These are phyloP conservation scores for Andrena bicolor DNA, from an alignment of 2,888 invertebrate species.

Conservation along the genomic window DNA sequence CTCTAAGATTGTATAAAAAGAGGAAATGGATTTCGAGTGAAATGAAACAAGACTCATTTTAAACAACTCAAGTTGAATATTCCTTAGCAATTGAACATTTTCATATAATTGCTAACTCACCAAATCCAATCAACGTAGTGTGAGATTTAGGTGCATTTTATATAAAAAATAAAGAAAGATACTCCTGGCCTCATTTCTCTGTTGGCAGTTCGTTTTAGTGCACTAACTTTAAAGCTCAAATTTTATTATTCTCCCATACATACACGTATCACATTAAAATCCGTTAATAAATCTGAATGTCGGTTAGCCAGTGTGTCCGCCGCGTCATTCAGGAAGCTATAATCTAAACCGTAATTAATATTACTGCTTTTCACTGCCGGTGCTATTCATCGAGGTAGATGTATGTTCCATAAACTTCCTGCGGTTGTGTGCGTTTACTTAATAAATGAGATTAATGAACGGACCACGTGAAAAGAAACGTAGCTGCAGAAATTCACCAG, in stretches of 20 bases:
- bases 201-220: background rate
- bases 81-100: no score
- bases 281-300: constrained; percentile 20
- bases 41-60: no score
- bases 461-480: background rate
- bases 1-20: background rate
- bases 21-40: no score
- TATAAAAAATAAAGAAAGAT: background rate
- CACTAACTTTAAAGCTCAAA: background rate
- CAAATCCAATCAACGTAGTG: no score
- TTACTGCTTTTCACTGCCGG: constrained; percentile 29
- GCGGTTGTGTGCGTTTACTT: constrained; percentile 20
- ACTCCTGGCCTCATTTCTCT: no score
- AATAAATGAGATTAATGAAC: constrained; percentile 31
- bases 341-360: constrained; percentile 47
- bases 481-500: background rate
- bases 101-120: no score
- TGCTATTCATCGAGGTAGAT: constrained; percentile 22
- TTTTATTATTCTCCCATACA: background rate
- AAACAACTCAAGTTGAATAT: no score
- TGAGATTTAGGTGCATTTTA: no score
- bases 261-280: background rate
- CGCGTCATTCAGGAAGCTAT: background rate
- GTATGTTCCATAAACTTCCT: background rate
- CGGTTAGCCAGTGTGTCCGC: constrained; percentile 25